Percentiles rank a stretch among this genome's conserved stretches.
These are phyloP conservation scores for Paragorgia papillata DNA, from an alignment of 92 coral and sea anemone species.

Conservation along the genomic window DNA sequence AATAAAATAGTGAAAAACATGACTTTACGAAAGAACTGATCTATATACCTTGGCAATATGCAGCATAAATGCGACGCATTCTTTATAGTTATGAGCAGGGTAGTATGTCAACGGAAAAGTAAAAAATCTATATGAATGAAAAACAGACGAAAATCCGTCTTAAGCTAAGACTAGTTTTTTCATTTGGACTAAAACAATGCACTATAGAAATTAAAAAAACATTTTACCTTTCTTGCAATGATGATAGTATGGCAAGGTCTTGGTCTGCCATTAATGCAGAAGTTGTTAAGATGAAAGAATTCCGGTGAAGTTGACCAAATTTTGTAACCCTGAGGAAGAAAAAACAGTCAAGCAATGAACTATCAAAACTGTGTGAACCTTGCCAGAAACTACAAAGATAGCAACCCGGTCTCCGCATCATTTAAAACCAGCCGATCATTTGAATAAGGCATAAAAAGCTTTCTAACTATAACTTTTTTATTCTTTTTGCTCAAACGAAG, in stretches of 20 bases:
- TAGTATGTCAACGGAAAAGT: constrained; percentile 62
- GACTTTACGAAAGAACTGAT: not conserved
- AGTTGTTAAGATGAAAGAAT: constrained; percentile 69
- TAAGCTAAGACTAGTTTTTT: too few relatives aligned
- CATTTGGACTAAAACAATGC: too few relatives aligned
- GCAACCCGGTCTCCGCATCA: too few relatives aligned
- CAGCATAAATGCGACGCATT: constrained; percentile 76
- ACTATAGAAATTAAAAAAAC: too few relatives aligned
- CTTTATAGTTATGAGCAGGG: constrained; percentile 76
- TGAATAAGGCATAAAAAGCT: too few relatives aligned
- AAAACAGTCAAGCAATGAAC: not conserved
- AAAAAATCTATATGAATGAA: constrained; percentile 60
- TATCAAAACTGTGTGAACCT: not conserved
- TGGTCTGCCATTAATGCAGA: constrained; percentile 58
- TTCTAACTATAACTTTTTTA: too few relatives aligned
- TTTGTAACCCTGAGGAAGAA: constrained; percentile 62
- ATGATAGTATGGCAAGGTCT: constrained; percentile 59
- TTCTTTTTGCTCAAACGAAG: too few relatives aligned
- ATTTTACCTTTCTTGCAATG: constrained; percentile 77
- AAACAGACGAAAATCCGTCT: too few relatives aligned
- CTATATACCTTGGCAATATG: constrained; percentile 77
- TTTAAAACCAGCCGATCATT: too few relatives aligned
- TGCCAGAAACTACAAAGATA: not conserved
- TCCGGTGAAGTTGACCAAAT: constrained; percentile 83
- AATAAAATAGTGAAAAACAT: too few relatives aligned